Base-by-base conservation (phyloP, 2,113 vertebrate species). In the Chionomys nivalis region DNA sequence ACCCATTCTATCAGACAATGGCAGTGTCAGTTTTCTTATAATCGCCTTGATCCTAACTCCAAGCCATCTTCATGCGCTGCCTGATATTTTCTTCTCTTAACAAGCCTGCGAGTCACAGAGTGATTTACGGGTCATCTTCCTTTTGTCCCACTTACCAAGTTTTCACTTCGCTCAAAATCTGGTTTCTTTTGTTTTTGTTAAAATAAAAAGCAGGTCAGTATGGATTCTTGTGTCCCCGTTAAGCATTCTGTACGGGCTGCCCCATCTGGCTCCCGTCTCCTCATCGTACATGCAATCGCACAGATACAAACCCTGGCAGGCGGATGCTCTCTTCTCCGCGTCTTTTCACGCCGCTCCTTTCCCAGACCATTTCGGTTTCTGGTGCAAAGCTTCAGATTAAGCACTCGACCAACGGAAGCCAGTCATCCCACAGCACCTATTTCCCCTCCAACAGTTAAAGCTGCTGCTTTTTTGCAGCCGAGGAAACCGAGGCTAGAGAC, bases 151-250 rank as follows among this genome's bases (percentile, higher is more conserved):
- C 8, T 94, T 94, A 90, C 79, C 76, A 95, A 88, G 87, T 55
- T 96, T 96, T 90, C 33, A 49, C 55, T 94, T 88, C 65, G 75
- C 39, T 89, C 77, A 58, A 87, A 93, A 77, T 89, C 55, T 94
- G 49, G 11, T 86, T 94, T 92, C n/a, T 95, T 94, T 95, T 70
- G 70, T 92, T 97, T 94, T 90, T 94, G 63, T 79, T 90, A n/a
- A 76, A 76, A 26, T 31, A 52, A 77, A 87, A 94, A 96, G 39
- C 55, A 85, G 91, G 79, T 87, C 85, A 87, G 55, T 87, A 65
- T 92, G 70, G 91, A 93, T 83, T 89, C 52, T 12, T 91, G 39
- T 68, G 28, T 95, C 81, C 86, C 89, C 49, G 4, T 76, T 93
- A 85, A 95, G 91, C 24, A 75, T 66, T 95, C 92, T n/a, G 36